Evolutionary conservation across 2,797 vertebrate species (phyloP), one percentile per base, ranked within the genome.

Genomic region (Chromobotia macracanthus): DNA sequence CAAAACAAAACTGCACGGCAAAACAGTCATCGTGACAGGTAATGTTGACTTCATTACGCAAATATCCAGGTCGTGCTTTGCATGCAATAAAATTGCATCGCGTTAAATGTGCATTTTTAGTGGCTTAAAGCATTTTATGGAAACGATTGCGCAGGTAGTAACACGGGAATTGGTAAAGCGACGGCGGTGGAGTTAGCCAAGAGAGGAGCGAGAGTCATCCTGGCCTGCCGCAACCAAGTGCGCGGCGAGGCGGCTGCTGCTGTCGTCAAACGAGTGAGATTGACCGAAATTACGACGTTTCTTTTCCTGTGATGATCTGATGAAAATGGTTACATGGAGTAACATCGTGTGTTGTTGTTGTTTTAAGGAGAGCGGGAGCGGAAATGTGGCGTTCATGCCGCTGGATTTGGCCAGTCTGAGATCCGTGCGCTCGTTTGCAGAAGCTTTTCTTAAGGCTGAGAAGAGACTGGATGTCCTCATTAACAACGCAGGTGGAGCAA

Each of bases 391-490:
- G 46, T 96, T 95, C 89, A 98, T 98, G 96, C 88, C 91, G 0
- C 84, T 98, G 89, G 95, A 98, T 87, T 90, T 98, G 87, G 92
- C 91, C 56, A 96, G 90, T 91, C 88, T 96, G 65, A 89, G 90
- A 76, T 98, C 96, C 0, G 91, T 98, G 13, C 92, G 86, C 78
- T 87, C 86, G 73, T 98, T 98, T 83, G 94, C 95, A 23, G 89
- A 94, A 81, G 76, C 87, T 28, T 97, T 98, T 88, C 90, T 97
- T 80, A 91, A 79, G 80, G 92, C 92, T 0, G 96, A 98, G 77
- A 93, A 94, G 19, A 93, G 95, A 73, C 91, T 98, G 80, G 95
- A 98, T 87, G 85, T 98, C 79, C 96, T 98, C 51, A 92, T 98
- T 87, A 96, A 98, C 91, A 98, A 98, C 0, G 96, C 96, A 64